phyloP scores from a whole-genome alignment of 2,797 vertebrate genomes.

The Amblyopsis hoosieri region DNA sequence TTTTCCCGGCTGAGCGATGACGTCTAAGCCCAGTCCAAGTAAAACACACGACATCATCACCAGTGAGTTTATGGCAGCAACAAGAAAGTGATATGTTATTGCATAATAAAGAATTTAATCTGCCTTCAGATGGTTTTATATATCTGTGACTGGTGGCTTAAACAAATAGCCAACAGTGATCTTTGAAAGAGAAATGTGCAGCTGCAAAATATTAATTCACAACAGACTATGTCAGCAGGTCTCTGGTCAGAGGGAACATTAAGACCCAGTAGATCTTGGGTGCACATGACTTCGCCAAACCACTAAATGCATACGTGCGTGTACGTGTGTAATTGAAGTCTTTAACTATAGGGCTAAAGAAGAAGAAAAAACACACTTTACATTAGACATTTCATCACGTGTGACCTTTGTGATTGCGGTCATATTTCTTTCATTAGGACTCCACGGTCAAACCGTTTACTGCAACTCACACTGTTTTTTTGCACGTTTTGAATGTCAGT shows the following conservation, averaged over 20 bases:
- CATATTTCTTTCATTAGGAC: no score
- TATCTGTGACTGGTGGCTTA: slow-evolving; percentile 7
- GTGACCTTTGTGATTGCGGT: no score
- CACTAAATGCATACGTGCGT: neutral
- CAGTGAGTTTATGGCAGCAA: slow-evolving; percentile 9
- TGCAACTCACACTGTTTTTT: no score
- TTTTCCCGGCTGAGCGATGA: slow-evolving; percentile 37
- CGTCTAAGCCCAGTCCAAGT: slow-evolving; percentile 39
- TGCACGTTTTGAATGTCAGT: no score
- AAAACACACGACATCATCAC: slow-evolving; percentile 23
- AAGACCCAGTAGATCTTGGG: slow-evolving; percentile 9
- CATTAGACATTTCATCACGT: no score
- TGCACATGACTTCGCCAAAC: slow-evolving; percentile 3
- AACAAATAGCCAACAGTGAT: slow-evolving; percentile 11
- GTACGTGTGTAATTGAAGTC: neutral
- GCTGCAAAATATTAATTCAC: slow-evolving; percentile 6
- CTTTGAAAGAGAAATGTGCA: slow-evolving; percentile 13
- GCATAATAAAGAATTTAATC: slow-evolving; percentile 16
- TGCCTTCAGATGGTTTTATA: slow-evolving; percentile 17
- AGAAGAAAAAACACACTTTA: no score
- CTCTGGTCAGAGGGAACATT: neutral
- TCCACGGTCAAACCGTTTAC: no score
- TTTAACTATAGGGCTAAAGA: no score
- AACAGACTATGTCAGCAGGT: neutral
- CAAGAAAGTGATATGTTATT: slow-evolving; percentile 7